A percentile compares a stretch with the other conserved stretches of the same genome.
phyloP scores from a whole-genome alignment of 2,888 invertebrate species.

The Neoascia interrupta region DNA sequence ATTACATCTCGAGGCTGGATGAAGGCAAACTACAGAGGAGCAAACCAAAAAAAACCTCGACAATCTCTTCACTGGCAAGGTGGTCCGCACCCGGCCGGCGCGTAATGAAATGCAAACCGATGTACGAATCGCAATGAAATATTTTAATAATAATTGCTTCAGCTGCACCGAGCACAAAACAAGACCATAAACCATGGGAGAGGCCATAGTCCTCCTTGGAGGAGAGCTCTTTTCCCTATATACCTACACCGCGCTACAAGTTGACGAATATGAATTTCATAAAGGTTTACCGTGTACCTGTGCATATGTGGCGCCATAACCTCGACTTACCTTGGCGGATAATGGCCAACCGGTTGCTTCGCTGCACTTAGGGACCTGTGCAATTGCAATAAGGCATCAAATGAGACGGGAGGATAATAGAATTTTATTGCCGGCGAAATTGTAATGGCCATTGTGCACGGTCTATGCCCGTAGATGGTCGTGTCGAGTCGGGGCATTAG shows the following conservation, averaged over 20 bases:
- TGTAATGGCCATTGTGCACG: constrained; percentile 31
- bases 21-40: constrained; percentile 45
- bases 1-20: constrained; percentile 43
- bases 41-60: constrained; percentile 15
- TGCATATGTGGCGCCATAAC: constrained; percentile 52
- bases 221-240: constrained; percentile 1
- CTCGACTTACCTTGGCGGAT: background rate
- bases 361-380: background rate
- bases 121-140: constrained; percentile 61
- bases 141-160: constrained; percentile 66
- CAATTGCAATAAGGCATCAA: background rate
- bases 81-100: constrained; percentile 33
- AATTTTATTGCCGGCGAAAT: constrained; percentile 37
- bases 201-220: constrained; percentile 26
- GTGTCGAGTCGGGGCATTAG: background rate
- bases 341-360: constrained; percentile 12
- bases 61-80: constrained; percentile 54
- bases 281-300: background rate
- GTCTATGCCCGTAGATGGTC: constrained; percentile 30
- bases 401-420: constrained; percentile 17
- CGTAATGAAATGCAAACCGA: constrained; percentile 66
- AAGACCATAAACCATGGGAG: constrained; percentile 59
- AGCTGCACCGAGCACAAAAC: constrained; percentile 41
- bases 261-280: constrained; percentile 35
- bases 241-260: background rate